phyloP scores from a whole-genome alignment of 2,797 vertebrate genomes.

The Enteromius fasciolatus region DNA sequence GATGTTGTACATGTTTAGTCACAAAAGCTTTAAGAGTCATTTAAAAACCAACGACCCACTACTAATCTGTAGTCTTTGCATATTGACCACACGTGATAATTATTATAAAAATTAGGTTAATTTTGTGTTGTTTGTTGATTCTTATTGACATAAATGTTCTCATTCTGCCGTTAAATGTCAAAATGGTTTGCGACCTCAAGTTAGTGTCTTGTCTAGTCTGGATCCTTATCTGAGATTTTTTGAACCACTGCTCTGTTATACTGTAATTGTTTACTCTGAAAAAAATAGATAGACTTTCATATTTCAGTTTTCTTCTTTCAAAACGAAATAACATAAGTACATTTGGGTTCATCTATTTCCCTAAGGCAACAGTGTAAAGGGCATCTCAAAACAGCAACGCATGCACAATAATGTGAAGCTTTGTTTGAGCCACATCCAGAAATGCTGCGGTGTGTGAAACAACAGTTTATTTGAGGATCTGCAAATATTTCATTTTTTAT shows the following conservation, averaged over 20 bases:
- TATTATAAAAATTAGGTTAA: background rate
- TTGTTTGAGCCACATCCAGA: constrained; percentile 39
- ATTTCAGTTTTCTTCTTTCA: background rate
- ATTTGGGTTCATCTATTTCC: constrained; percentile 33
- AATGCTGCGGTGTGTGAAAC: constrained; percentile 1
- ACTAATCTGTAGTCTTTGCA: background rate
- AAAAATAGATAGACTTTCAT: background rate
- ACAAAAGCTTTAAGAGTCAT: background rate
- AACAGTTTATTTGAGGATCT: constrained; percentile 16
- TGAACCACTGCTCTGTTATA: background rate
- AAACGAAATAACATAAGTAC: background rate
- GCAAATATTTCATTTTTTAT: constrained; percentile 25
- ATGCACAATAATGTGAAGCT: constrained; percentile 26
- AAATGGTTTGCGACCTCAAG: background rate
- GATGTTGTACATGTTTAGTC: background rate
- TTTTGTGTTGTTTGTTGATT: background rate
- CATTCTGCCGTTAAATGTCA: background rate
- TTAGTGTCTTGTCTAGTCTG: background rate
- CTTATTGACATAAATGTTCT: background rate
- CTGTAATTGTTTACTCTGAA: background rate
- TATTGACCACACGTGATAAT: background rate
- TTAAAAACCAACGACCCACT: background rate
- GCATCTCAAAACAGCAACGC: constrained; percentile 32
- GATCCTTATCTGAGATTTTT: background rate
- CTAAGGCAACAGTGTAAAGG: constrained; percentile 27